A percentile compares a stretch with the other conserved stretches of the same genome.
Evolutionary conservation across 2,113 vertebrate genomes (phyloP).

Genomic region (Oxyruncus cristatus): DNA sequence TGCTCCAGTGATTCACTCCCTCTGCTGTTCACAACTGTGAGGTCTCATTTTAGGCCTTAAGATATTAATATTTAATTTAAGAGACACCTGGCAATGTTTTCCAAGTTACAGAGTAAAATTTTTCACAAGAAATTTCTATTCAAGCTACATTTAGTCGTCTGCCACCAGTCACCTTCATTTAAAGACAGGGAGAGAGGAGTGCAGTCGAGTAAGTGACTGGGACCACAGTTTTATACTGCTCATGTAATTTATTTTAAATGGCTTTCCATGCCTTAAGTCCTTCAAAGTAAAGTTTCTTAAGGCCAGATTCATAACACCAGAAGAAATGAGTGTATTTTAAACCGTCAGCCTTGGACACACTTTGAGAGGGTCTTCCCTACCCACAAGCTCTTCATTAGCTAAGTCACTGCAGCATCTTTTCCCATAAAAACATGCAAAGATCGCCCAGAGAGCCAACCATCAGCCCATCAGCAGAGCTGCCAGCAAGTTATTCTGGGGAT

Average conservation of each 20-base stretch:
- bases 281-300: not conserved
- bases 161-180: not conserved
- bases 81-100: not conserved
- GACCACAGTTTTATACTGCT: not conserved
- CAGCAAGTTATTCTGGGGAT: not conserved
- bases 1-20: not conserved
- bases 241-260: not conserved
- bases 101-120: not conserved
- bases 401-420: not conserved
- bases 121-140: not conserved
- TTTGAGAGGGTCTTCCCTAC: not conserved
- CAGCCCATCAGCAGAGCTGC: not conserved
- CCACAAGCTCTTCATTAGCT: not conserved
- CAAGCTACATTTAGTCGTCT: not conserved
- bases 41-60: not conserved
- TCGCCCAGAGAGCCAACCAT: not conserved
- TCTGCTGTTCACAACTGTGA: not conserved
- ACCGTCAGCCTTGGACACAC: not conserved
- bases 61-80: not conserved
- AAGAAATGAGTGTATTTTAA: not conserved
- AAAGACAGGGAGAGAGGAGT: not conserved
- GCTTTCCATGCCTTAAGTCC: not conserved
- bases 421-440: conserved; percentile 14
- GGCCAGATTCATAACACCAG: not conserved
- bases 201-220: not conserved